Conservation (phyloP, 1,140 invertebrate species). For the Penaeus vannamei region DNA sequence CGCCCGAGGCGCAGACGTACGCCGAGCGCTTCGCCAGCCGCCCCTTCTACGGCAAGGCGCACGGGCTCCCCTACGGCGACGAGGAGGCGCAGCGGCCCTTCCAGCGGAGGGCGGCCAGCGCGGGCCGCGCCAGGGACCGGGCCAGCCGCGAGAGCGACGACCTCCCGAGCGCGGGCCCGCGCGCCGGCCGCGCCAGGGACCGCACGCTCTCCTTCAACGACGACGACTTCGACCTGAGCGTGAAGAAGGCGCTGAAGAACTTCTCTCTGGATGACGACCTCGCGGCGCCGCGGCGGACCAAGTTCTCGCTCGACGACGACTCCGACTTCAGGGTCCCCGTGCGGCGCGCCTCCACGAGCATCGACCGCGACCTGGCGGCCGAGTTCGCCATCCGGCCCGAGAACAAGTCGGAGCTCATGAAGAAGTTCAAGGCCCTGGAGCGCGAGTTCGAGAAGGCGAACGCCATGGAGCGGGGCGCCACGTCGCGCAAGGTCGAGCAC, state of each 20-base stretch:
- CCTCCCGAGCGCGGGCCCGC: neutral
- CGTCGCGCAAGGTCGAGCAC: neutral
- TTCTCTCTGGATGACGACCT: slow-evolving; percentile 52
- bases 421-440: slow-evolving; percentile 25
- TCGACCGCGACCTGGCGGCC: slow-evolving; percentile 16
- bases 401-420: slow-evolving; percentile 35
- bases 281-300: slow-evolving; percentile 22
- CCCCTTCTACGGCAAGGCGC: slow-evolving; percentile 63
- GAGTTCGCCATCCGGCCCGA: slow-evolving; percentile 23
- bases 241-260: slow-evolving; percentile 30
- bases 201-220: slow-evolving; percentile 48
- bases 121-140: slow-evolving; percentile 23
- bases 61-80: slow-evolving; percentile 62
- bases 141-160: slow-evolving; percentile 22
- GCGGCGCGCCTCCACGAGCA: neutral
- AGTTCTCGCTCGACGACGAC: slow-evolving; percentile 41
- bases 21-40: slow-evolving; percentile 64
- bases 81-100: slow-evolving; percentile 42
- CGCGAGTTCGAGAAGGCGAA: slow-evolving; percentile 44
- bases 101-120: slow-evolving; percentile 41
- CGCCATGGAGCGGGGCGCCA: slow-evolving; percentile 27
- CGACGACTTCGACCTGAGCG: slow-evolving; percentile 33
- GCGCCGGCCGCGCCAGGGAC: slow-evolving; percentile 27
- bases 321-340: neutral
- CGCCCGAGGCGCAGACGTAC: slow-evolving; percentile 61